phyloP scores from a whole-genome alignment of 2,888 invertebrate species.

The Pecten maximus region DNA sequence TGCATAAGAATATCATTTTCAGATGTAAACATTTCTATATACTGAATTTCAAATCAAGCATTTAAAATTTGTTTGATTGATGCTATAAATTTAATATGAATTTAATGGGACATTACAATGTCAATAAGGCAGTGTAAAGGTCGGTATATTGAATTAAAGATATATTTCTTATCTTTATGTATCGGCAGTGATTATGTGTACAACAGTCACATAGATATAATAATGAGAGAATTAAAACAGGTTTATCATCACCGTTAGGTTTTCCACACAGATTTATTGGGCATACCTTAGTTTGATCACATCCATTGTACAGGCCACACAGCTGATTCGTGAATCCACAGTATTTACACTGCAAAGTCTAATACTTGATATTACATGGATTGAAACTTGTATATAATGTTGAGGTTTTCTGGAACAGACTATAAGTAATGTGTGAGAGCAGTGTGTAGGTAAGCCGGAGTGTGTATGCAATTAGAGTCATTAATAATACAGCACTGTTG shows the following conservation, averaged over 20 bases:
- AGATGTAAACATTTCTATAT: background rate
- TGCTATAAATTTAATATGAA: background rate
- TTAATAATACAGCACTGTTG: conserved; percentile 30
- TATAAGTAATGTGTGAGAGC: background rate
- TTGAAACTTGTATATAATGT: background rate
- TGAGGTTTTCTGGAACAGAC: background rate
- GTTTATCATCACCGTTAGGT: background rate
- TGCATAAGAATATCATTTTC: background rate
- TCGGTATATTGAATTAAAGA: background rate
- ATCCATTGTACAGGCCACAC: background rate
- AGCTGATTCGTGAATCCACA: background rate
- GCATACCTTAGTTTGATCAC: background rate
- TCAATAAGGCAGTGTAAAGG: background rate
- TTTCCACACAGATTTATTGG: background rate
- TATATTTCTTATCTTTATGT: background rate
- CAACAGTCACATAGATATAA: background rate
- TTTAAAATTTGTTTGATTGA: background rate
- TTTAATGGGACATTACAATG: background rate
- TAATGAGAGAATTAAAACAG: background rate
- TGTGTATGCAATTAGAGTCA: conserved; percentile 33
- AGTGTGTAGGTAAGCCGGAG: conserved; percentile 27
- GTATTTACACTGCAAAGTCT: background rate
- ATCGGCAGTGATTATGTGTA: background rate
- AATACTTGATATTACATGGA: background rate
- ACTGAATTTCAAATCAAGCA: background rate